Conservation (phyloP, 2,113 vertebrate species). For the Campylorhamphus procurvoides region DNA sequence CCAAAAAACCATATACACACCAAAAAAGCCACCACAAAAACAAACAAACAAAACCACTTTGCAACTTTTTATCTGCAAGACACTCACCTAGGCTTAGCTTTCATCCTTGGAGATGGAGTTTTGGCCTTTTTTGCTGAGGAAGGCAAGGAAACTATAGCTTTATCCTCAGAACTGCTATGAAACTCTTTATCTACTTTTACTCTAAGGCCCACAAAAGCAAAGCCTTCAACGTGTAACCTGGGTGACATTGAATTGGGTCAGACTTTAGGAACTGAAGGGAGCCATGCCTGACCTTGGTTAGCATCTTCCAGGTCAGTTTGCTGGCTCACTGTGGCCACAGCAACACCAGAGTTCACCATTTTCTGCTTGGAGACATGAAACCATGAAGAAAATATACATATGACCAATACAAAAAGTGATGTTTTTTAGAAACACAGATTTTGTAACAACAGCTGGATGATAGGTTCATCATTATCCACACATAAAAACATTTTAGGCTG, state of each 20-base stretch:
- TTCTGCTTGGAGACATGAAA: constrained; percentile 10
- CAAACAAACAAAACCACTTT: accelerated
- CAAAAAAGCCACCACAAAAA: neutral
- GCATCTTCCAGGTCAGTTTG: neutral
- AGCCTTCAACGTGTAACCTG: neutral
- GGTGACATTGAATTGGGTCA: neutral
- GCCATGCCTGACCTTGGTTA: constrained; percentile 21
- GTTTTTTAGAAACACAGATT: neutral
- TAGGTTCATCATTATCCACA: neutral
- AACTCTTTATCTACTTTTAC: neutral
- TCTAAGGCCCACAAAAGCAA: neutral
- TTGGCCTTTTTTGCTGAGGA: neutral
- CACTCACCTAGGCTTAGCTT: constrained; percentile 55
- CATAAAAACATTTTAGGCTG: neutral
- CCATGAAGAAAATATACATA: neutral
- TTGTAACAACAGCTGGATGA: neutral
- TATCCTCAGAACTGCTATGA: neutral
- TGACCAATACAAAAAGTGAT: neutral
- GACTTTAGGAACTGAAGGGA: neutral
- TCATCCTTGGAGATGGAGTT: neutral
- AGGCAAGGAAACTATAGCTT: neutral
- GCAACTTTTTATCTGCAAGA: neutral
- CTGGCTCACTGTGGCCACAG: neutral
- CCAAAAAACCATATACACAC: neutral
- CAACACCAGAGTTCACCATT: neutral